Evolutionary conservation across 2,888 invertebrate species (phyloP).

Genomic region (Drosophila quinaria): DNA sequence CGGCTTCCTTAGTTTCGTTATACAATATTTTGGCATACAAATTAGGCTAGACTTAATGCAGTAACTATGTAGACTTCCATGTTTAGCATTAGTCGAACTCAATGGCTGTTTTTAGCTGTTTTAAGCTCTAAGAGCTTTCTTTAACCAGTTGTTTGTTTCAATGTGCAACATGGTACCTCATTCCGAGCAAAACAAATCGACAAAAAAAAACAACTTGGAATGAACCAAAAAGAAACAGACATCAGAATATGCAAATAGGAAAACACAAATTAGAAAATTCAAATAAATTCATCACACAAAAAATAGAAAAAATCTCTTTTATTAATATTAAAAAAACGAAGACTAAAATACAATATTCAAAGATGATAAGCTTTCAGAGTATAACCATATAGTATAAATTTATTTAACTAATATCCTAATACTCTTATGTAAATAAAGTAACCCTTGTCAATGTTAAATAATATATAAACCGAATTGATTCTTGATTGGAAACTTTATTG

Average conservation of each 20-base stretch:
- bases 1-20: slow-evolving; percentile 23
- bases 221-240: not conserved
- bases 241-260: not conserved
- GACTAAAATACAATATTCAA: no score
- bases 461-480: no score
- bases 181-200: not conserved
- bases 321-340: not conserved
- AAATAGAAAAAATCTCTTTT: not conserved
- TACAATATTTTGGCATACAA: slow-evolving; percentile 45
- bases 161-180: not conserved
- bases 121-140: slow-evolving; percentile 8
- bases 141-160: slow-evolving; percentile 23
- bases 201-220: not conserved
- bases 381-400: no score
- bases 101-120: not conserved
- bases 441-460: no score
- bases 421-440: no score
- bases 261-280: not conserved
- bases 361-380: no score
- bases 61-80: slow-evolving; percentile 56
- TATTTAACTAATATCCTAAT: no score
- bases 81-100: slow-evolving; percentile 16
- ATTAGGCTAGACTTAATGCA: slow-evolving; percentile 69
- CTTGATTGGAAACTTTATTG: no score
- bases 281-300: not conserved